A percentile compares a stretch with the other conserved stretches of the same genome.
phyloP scores from a whole-genome alignment of 2,888 invertebrate genomes.

The Orthosia incerta region DNA sequence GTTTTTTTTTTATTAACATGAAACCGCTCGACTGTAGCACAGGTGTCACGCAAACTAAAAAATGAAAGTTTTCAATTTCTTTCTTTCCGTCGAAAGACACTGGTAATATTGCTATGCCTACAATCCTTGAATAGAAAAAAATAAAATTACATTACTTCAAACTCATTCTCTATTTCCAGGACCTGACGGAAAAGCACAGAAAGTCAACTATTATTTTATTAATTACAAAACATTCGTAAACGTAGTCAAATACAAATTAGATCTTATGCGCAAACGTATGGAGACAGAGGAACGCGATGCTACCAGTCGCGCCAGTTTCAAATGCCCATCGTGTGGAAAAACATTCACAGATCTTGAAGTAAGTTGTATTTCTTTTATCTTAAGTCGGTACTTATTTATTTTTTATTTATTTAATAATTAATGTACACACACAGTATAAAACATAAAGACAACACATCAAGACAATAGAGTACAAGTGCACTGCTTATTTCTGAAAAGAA shows the following conservation, averaged over 20 bases:
- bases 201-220: slow-evolving; percentile 99
- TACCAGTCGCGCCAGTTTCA: slow-evolving; percentile 98
- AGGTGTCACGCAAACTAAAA: slow-evolving; percentile 2
- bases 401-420: no score
- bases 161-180: slow-evolving; percentile 74
- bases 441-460: no score
- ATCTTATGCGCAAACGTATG: slow-evolving; percentile 98
- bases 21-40: slow-evolving; percentile 12
- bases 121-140: not conserved
- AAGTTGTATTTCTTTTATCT: slow-evolving; percentile 63
- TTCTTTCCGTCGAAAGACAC: not conserved
- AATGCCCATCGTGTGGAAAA: slow-evolving; percentile 97
- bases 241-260: slow-evolving; percentile 99
- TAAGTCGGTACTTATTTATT: not conserved
- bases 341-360: slow-evolving; percentile 98
- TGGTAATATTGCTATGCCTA: not conserved
- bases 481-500: no score
- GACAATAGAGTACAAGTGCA: no score
- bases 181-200: slow-evolving; percentile 97
- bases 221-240: slow-evolving; percentile 99
- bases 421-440: no score
- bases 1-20: slow-evolving; percentile 20
- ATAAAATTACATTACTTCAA: not conserved
- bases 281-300: slow-evolving; percentile 98
- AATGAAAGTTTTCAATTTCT: slow-evolving; percentile 4